Conservation (phyloP, 2,113 vertebrate genomes). For the Camelus dromedarius region DNA sequence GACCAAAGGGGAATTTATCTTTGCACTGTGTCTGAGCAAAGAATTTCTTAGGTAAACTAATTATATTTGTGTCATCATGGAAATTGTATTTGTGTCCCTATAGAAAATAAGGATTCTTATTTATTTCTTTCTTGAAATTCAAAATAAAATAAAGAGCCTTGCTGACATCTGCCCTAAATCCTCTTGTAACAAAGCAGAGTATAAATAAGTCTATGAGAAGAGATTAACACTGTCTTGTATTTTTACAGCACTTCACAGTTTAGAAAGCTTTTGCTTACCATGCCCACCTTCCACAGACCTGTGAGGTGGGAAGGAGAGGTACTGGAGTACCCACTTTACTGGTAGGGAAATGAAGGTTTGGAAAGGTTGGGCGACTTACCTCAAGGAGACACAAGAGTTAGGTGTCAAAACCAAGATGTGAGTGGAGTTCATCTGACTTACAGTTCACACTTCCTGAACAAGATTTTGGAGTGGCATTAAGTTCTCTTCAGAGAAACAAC, state of each 20-base stretch:
- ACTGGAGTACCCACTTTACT: not conserved
- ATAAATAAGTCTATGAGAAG: not conserved
- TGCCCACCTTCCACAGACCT: not conserved
- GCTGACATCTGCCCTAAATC: not conserved
- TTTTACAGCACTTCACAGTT: not conserved
- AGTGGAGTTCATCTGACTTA: not conserved
- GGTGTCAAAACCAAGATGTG: not conserved
- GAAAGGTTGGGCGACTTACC: not conserved
- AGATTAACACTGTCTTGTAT: not conserved
- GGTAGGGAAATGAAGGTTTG: not conserved
- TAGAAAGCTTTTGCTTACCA: not conserved
- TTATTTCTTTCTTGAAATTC: not conserved
- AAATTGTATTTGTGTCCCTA: not conserved
- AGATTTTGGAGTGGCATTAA: not conserved
- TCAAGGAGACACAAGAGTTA: not conserved
- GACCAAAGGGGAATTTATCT: not conserved
- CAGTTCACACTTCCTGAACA: not conserved
- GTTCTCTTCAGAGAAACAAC: not conserved
- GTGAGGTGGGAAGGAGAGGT: not conserved
- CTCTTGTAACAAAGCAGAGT: not conserved
- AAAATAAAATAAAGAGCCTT: not conserved
- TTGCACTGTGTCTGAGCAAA: not conserved
- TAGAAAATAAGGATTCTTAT: constrained; percentile 11
- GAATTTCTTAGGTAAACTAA: not conserved
- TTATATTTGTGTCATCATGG: not conserved